Percentiles rank a stretch among this genome's conserved stretches.
Conservation (phyloP, 1,140 invertebrate species). For the Megathymus violae region DNA sequence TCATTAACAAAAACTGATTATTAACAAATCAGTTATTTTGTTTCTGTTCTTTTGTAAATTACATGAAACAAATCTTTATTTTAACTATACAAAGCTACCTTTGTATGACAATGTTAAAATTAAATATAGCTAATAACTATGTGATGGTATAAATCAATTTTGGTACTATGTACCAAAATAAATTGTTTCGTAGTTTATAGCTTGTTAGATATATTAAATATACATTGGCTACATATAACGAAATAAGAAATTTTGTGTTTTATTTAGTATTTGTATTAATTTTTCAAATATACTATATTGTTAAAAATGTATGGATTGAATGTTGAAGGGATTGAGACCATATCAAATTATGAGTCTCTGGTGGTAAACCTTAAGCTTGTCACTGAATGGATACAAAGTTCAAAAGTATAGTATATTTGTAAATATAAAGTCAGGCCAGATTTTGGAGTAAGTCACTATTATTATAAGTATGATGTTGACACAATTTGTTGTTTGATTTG, state of each 20-base stretch:
- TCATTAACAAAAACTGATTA: neutral
- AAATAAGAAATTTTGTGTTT: constrained; percentile 24
- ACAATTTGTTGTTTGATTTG: constrained; percentile 79
- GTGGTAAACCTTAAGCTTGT: too few species aligned
- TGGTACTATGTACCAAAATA: constrained; percentile 69
- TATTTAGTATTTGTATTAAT: constrained; percentile 14
- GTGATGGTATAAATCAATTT: constrained; percentile 61
- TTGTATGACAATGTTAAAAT: neutral
- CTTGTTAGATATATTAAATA: constrained; percentile 34
- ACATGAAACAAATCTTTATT: neutral
- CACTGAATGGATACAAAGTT: constrained; percentile 20
- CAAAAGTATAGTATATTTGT: constrained; percentile 32
- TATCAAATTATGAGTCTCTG: too few species aligned
- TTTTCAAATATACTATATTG: constrained; percentile 33
- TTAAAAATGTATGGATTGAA: constrained; percentile 6
- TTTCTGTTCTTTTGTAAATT: neutral
- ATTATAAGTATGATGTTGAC: constrained; percentile 58
- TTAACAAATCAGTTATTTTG: neutral
- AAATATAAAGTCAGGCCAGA: constrained; percentile 49
- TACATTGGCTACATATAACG: constrained; percentile 22
- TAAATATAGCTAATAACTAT: constrained; percentile 30
- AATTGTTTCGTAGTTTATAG: constrained; percentile 45
- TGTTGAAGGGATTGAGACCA: too few species aligned
- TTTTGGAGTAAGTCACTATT: constrained; percentile 60
- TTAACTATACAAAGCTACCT: neutral